Percentiles rank a stretch among this genome's conserved stretches.
These are phyloP conservation scores for Philhelius pedissequus DNA, from an alignment of 2,888 invertebrate species.

Conservation along the genomic window DNA sequence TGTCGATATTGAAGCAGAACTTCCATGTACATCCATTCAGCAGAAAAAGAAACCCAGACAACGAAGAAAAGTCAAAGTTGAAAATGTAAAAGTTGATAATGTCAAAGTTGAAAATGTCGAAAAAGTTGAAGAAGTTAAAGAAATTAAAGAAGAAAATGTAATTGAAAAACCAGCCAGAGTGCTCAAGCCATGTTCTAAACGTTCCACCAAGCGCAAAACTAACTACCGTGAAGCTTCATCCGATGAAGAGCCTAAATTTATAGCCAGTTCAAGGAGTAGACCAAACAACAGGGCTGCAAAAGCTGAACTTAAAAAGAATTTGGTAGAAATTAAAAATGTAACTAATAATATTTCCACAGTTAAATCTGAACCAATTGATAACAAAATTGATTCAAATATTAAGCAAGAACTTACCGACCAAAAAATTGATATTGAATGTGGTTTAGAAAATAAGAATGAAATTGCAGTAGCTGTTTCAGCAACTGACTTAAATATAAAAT, in stretches of 20 bases:
- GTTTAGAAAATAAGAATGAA: neutral
- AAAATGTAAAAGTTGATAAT: neutral
- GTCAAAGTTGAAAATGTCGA: neutral
- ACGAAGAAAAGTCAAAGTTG: neutral
- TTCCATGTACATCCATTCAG: slow-evolving; percentile 47
- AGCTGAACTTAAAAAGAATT: neutral
- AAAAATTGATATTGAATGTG: neutral
- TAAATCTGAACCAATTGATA: neutral
- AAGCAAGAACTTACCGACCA: neutral
- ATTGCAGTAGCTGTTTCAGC: neutral
- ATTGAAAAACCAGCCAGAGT: neutral
- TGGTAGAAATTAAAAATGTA: neutral
- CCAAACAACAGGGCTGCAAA: neutral
- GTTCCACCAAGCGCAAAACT: slow-evolving; percentile 35
- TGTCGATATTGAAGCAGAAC: slow-evolving; percentile 49
- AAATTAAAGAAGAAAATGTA: neutral
- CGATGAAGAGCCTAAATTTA: slow-evolving; percentile 25
- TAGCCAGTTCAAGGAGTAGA: slow-evolving; percentile 1
- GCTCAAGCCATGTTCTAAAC: slow-evolving; percentile 24
- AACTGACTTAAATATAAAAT: neutral
- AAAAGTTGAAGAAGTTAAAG: neutral
- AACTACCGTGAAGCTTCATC: slow-evolving; percentile 58
- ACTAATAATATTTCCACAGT: neutral
- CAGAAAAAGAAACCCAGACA: slow-evolving; percentile 14
- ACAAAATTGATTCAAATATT: neutral